Evolutionary conservation across 2,797 vertebrate species (phyloP).

Genomic region (Margarornis squamiger): DNA sequence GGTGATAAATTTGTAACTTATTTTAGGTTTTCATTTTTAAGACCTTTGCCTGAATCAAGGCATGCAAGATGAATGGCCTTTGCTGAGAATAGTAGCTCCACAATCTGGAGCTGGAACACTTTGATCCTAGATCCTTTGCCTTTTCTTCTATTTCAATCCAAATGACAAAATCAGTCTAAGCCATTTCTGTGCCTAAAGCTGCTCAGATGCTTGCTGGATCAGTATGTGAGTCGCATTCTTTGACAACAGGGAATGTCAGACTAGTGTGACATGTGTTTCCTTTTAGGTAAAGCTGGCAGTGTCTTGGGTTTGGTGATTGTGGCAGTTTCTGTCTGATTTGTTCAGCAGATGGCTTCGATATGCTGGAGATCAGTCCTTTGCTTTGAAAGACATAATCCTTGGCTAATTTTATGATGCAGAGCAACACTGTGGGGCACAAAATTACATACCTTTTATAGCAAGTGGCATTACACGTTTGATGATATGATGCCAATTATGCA

Average conservation of each 20-base stretch:
- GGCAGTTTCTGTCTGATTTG: constrained; percentile 4
- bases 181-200: constrained; percentile 20
- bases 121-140: constrained; percentile 23
- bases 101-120: constrained; percentile 46
- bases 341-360: constrained; percentile 51
- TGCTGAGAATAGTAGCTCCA: not conserved
- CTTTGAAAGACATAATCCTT: constrained; percentile 34
- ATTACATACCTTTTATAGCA: constrained; percentile 23
- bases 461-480: not conserved
- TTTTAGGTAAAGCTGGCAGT: constrained; percentile 49
- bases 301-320: constrained; percentile 25
- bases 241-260: constrained; percentile 56
- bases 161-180: constrained; percentile 29
- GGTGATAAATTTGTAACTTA: constrained; percentile 15
- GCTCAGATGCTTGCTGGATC: constrained; percentile 57
- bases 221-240: constrained; percentile 12
- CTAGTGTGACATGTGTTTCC: constrained; percentile 54
- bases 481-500: not conserved
- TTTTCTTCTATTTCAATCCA: constrained; percentile 26
- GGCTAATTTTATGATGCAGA: constrained; percentile 43
- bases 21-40: constrained; percentile 24
- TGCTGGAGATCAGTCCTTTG: constrained; percentile 14
- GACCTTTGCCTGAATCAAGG: not conserved
- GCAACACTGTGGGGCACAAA: not conserved
- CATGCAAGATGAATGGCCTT: constrained; percentile 28